Base-by-base conservation (phyloP, 1,140 invertebrate species). In the Bombus fervidus region DNA sequence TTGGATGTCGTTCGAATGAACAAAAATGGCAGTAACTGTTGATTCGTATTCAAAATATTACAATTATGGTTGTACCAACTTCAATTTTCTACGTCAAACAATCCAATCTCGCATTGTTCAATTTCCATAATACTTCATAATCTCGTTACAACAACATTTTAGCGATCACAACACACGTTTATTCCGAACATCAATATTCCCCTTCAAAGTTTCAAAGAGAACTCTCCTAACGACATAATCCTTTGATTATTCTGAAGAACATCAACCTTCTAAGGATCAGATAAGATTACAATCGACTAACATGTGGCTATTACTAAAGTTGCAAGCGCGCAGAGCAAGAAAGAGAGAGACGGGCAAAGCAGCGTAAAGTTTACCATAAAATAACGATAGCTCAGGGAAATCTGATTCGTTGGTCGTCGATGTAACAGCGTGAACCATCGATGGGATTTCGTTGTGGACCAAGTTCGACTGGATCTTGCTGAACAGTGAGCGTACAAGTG, bases 391-490 rank as follows among this genome's bases (percentile, higher is more conserved):
- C 39, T 72, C 39, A 37, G n/a, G 75, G 18, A 59, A 62, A 62
- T 77, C 75, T 39, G 75, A 77, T 57, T 53, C 47, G 47, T 53
- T 53, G 18, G 6, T 59, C 34, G 57, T 13, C 75, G 53, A n/a
- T 62, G 57, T 59, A 59, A 25, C 37, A 62, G 1, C 75, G 22
- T 41, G 18, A 18, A 31, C n/a, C 75, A 77, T 34, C 75, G 75
- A 77, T 77, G 15, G 75, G 37, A 77, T 77, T 77, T 39, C 57
- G 57, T 41, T 39, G 57, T 62, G 37, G 57, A 77, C 75, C 37
- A 77, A 77, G 57, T 77, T 77, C 53, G 75, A 77, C 57, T 77
- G 57, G 57, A 77, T 77, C 75, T 77, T 77, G 75, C 62, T 57
- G 75, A 77, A 41, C 57, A 77, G 13, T 28, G 34, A 62, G 53